Base-by-base conservation (phyloP, 1,140 invertebrate genomes). In the Musca domestica region DNA sequence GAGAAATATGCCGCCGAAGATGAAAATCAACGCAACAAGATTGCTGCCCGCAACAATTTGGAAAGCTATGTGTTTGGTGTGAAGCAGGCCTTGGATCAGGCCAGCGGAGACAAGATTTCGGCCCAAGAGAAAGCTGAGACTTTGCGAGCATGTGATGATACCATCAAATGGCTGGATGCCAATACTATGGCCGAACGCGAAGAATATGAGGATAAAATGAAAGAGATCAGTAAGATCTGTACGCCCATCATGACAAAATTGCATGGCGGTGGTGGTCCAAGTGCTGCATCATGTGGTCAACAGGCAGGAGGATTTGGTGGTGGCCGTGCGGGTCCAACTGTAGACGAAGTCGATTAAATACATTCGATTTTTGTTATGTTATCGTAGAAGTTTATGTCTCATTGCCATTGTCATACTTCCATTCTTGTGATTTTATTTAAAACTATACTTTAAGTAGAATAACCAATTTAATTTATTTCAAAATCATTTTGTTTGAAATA, bases 1-100 rank as follows among this genome's bases (percentile, higher is more conserved):
- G 76, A 77, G 65, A 72, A 68, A 25, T 77, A 74, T 52, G 74
- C 74, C 15, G 84, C 85, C n/a, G 86, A 88, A 69, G 88, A 90
- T 56, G 91, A 93, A 75, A 46, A 84, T 58, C 90, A 92, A 73
- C 85, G 85, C 27, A 87, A 90, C 22, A 84, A 86, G 17, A 87
- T 94, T 27, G 23, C 79, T 0, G 85, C 86, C 0, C 83, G 86
- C 67, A 87, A 87, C 70, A 73, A 84, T 48, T 80, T 93, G 14
- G 91, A 94, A 74, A 86, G 86, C 47, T 93, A 94, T 70, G 85
- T 87, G 46, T 92, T 89, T 81, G 87, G 87, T 70, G 87, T 92
- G 77, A 90, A 91, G 74, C 83, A 83, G 56, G 79, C 83, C 3
- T 74, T 85, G 1, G 82, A 84, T 12, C 83, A 85, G 30, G 80